Evolutionary conservation across 53 echinoderm and acorn worm species (phyloP), one percentile per base, ranked within the genome.

Genomic region (Echinarachnius parma): DNA sequence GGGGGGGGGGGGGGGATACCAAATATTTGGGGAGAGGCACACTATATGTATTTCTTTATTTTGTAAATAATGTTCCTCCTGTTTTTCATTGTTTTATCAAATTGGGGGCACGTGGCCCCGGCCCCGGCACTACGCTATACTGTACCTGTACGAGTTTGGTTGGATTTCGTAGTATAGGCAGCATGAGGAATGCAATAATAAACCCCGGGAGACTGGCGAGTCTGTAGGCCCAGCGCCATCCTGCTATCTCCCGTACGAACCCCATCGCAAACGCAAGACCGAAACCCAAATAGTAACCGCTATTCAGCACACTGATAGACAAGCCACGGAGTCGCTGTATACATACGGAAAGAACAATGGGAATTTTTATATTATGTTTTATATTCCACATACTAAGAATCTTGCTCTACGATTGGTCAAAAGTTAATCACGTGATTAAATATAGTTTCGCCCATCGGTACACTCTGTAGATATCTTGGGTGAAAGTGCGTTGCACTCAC

Each of bases 201-300:
- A 77, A 20, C 1, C 77, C 76, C 0, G 77, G 34, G 60, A 48
- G 18, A 31, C 77, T 36, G 9, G 77, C 60, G 21, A 34, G n/a
- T 48, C 62, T 31, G 27, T 61, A 61, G 22, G 61, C 49, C 77
- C 77, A 77, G 14, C 77, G 60, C 77, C 77, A 77, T 4, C 77
- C 77, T 18, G 61, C 48, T 7, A 20, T 2, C 20, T 61, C 77
- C 28, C 53, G 28, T 33, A 69, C 34, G 69, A 69, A 69, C 14
- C 69, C 69, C 53, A 69, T 21, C 35, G 52, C 69, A 34, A 52
- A 52, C 31, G 69, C 53, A 13, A 53, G 13, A 53, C 52, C 69
- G 25, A 52, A 69, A 2, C 69, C 69, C 10, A 69, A 18, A 25
- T 33, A 52, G 0, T 52, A 52, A 16, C 69, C 69, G 34, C 53